Conservation (phyloP, 2,888 invertebrate genomes). For the Byasa hedistus region DNA sequence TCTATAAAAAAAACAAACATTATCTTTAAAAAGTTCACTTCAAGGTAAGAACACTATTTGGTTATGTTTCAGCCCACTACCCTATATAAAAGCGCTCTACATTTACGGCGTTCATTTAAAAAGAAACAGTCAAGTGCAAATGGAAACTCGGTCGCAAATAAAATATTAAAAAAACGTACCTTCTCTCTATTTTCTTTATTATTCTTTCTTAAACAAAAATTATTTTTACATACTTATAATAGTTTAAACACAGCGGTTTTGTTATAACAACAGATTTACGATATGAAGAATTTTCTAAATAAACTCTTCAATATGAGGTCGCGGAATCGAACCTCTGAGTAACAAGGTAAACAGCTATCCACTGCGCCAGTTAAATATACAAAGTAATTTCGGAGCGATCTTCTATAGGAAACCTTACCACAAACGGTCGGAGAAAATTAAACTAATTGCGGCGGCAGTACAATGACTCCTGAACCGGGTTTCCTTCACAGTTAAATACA, state of each 20-base stretch:
- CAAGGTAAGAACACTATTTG: constrained; percentile 6
- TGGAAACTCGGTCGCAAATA: constrained; percentile 9
- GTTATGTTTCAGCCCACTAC: constrained; percentile 17
- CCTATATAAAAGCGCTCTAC: constrained; percentile 11
- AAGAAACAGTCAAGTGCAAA: constrained; percentile 17
- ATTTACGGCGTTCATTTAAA: constrained; percentile 18
- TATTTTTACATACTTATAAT: not conserved
- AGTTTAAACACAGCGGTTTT: not conserved
- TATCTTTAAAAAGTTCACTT: not conserved
- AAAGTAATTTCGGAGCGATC: not conserved
- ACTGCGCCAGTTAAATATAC: not conserved
- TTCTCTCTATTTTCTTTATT: not conserved
- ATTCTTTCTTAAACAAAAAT: not conserved
- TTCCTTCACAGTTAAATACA: constrained; percentile 14
- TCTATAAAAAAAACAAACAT: not conserved
- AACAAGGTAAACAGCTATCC: too few species aligned
- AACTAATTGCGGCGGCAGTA: constrained; percentile 17
- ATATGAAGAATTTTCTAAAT: too few species aligned
- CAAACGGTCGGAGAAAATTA: constrained; percentile 5
- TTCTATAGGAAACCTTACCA: not conserved
- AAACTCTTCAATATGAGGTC: too few species aligned
- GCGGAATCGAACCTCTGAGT: too few species aligned
- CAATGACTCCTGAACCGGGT: constrained; percentile 11
- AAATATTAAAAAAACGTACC: constrained; percentile 2
- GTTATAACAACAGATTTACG: too few species aligned